Conservation (phyloP, 2,113 vertebrate genomes). For the Tychaedon coryphoeus region DNA sequence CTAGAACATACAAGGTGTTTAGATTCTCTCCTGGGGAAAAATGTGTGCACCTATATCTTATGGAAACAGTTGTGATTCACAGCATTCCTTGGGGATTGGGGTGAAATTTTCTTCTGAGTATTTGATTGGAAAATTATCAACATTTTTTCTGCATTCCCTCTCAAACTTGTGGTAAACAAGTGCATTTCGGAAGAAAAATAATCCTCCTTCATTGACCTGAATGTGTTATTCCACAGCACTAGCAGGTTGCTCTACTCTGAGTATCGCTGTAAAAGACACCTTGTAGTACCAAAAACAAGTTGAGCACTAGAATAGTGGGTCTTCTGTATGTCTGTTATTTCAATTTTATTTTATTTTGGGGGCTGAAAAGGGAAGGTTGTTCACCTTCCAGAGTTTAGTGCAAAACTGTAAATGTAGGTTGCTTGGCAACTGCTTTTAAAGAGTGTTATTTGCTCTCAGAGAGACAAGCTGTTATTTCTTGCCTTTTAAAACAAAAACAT, state of each 20-base stretch:
- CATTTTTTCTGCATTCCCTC: neutral
- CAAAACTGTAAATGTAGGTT: slow-evolving; percentile 72
- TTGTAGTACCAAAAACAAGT: neutral
- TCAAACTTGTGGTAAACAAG: slow-evolving; percentile 16
- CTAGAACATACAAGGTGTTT: neutral
- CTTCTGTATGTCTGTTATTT: neutral
- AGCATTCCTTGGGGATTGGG: neutral
- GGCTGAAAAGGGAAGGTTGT: slow-evolving; percentile 7
- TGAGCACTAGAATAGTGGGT: neutral
- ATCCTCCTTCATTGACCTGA: neutral
- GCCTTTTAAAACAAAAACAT: slow-evolving; percentile 72
- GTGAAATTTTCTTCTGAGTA: neutral
- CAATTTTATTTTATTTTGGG: slow-evolving; percentile 2
- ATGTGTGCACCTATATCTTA: neutral
- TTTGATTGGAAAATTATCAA: neutral
- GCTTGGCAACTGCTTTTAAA: slow-evolving; percentile 78
- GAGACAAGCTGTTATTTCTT: slow-evolving; percentile 69
- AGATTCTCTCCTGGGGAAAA: neutral
- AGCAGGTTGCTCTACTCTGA: neutral
- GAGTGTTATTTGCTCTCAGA: slow-evolving; percentile 73
- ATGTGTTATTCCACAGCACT: neutral
- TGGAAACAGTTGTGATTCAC: neutral
- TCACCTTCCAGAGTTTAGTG: slow-evolving; percentile 49
- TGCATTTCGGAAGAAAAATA: neutral
- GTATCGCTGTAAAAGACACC: neutral